A percentile compares a stretch with the other conserved stretches of the same genome.
These are phyloP conservation scores for Carpatolechia fugitivella DNA, from an alignment of 2,888 invertebrate genomes.

Conservation along the genomic window DNA sequence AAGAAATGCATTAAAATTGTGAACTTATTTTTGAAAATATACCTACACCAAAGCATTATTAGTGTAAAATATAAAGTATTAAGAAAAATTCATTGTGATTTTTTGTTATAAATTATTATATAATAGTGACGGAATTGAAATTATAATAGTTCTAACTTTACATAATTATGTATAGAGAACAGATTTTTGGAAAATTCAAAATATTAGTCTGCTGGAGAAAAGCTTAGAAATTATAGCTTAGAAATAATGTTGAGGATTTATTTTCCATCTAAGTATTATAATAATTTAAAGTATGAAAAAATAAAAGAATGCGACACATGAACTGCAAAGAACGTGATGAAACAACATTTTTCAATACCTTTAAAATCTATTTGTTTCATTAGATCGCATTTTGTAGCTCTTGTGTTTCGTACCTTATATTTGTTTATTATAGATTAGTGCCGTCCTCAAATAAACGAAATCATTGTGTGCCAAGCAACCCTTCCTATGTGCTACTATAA, in stretches of 20 bases:
- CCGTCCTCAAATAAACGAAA: slow-evolving; percentile 65
- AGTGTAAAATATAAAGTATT: background rate
- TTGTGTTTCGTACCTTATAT: background rate
- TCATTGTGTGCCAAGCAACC: slow-evolving; percentile 55
- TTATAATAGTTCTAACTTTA: slow-evolving; percentile 15
- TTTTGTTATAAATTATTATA: slow-evolving; percentile 1
- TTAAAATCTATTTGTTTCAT: background rate
- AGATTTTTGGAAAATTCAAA: slow-evolving; percentile 4
- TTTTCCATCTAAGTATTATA: slow-evolving; percentile 6
- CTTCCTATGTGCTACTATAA: background rate
- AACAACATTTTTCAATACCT: background rate
- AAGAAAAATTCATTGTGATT: slow-evolving; percentile 10
- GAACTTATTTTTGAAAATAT: slow-evolving; percentile 8
- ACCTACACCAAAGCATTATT: slow-evolving; percentile 5
- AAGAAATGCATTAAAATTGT: slow-evolving; percentile 6
- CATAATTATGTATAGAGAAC: slow-evolving; percentile 6
- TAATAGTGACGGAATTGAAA: slow-evolving; percentile 17
- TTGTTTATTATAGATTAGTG: slow-evolving; percentile 52
- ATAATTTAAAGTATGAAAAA: too few species aligned
- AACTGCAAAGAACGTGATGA: background rate
- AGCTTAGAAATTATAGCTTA: background rate
- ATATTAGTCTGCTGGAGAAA: background rate
- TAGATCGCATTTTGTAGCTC: background rate
- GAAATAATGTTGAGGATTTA: background rate
- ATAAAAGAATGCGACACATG: too few species aligned